These are phyloP conservation scores for Chrysotoxum bicinctum DNA, from an alignment of 2,888 invertebrate species.

Conservation along the genomic window DNA sequence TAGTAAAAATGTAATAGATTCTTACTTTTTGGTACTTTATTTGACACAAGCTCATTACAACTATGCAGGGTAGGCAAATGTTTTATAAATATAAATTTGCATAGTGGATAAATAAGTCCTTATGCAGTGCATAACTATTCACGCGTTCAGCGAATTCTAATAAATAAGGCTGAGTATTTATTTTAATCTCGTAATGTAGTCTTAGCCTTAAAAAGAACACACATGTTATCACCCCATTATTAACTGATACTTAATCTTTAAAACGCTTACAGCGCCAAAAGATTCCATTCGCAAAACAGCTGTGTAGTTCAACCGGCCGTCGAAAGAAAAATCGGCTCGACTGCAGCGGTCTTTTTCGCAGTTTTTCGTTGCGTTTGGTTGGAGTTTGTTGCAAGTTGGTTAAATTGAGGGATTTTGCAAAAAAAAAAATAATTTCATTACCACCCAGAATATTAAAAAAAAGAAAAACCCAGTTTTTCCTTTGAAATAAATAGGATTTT, in stretches of 20 bases:
- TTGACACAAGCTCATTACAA: no score
- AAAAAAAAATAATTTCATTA: conserved; percentile 28
- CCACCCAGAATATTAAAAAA: conserved; percentile 71
- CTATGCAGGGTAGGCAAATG: no score
- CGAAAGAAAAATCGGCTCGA: conserved; percentile 43
- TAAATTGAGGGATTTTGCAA: conserved; percentile 25
- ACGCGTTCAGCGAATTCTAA: no score
- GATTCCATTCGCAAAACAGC: conserved; percentile 30
- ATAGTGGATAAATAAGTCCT: no score
- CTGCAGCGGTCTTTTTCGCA: conserved; percentile 64
- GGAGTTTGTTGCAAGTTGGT: conserved; percentile 61
- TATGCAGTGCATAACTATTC: no score
- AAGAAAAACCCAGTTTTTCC: conserved; percentile 1
- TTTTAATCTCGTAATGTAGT: no score
- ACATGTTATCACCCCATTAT: conserved; percentile 19
- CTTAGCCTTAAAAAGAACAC: background rate
- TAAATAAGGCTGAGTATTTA: no score
- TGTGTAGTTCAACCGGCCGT: conserved; percentile 47
- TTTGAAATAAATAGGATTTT: conserved; percentile 17
- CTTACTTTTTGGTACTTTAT: no score
- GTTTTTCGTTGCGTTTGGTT: conserved; percentile 67
- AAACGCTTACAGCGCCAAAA: conserved; percentile 47
- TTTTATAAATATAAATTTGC: no score
- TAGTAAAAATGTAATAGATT: no score
- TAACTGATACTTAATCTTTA: background rate